These are phyloP conservation scores for Calidris pugnax DNA, from an alignment of 2,113 vertebrate genomes.

Conservation along the genomic window DNA sequence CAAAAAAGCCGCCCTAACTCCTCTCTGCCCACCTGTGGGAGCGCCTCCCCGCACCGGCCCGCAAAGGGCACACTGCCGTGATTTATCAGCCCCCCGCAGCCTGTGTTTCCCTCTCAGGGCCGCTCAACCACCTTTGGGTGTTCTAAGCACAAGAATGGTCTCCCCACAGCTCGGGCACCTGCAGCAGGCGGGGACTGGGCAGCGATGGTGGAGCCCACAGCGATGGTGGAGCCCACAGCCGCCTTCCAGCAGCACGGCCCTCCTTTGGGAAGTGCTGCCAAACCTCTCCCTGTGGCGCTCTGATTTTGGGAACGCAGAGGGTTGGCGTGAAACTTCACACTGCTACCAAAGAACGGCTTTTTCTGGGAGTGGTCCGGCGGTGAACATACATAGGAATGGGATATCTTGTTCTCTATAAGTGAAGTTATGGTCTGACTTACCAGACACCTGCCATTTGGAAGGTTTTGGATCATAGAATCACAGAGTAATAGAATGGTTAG, in stretches of 20 bases:
- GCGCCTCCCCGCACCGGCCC: accelerated
- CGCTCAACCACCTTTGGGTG: accelerated
- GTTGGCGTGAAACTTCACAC: not conserved
- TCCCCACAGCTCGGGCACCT: not conserved
- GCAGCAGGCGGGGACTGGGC: not conserved
- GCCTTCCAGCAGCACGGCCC: accelerated
- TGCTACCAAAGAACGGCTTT: not conserved
- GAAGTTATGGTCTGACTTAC: not conserved
- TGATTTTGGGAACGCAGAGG: not conserved
- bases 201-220: accelerated
- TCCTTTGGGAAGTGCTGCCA: not conserved
- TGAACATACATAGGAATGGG: not conserved
- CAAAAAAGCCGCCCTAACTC: accelerated
- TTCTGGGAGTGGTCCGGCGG: not conserved
- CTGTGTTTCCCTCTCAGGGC: not conserved
- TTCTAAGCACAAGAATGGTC: not conserved
- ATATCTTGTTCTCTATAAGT: not conserved
- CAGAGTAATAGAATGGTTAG: not conserved
- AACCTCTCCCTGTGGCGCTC: accelerated
- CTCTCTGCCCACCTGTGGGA: not conserved
- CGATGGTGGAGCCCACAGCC: not conserved
- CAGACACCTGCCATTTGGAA: not conserved
- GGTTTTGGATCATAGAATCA: not conserved
- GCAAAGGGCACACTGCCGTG: accelerated
- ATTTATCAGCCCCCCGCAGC: too few species aligned